Evolutionary conservation across 1,140 invertebrate genomes (phyloP).

Genomic region (Drosophila willistoni): DNA sequence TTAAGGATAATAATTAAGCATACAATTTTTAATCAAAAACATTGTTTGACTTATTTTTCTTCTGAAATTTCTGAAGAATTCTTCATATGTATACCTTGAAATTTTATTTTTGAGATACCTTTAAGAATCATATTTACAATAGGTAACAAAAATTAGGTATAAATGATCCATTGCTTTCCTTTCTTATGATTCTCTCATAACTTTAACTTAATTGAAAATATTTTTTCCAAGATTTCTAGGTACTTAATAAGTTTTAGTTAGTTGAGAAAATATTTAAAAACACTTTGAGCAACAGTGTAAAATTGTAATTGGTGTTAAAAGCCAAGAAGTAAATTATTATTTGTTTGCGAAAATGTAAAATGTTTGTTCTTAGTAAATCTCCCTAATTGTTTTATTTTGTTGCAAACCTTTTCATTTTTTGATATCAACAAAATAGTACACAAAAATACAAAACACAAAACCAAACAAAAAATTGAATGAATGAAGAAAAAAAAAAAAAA

Average conservation of each 20-base stretch:
- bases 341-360: slow-evolving; percentile 17
- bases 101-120: too few relatives aligned
- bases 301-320: slow-evolving; percentile 54
- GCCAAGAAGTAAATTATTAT: slow-evolving; percentile 21
- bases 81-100: too few relatives aligned
- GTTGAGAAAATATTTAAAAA: not conserved
- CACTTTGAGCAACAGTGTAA: slow-evolving; percentile 36
- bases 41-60: too few relatives aligned
- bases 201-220: too few relatives aligned
- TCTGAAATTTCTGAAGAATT: too few relatives aligned
- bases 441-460: not conserved
- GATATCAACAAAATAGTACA: not conserved
- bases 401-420: not conserved
- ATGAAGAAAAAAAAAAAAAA: not conserved
- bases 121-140: too few relatives aligned
- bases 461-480: not conserved
- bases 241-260: not conserved
- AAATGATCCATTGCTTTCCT: too few relatives aligned
- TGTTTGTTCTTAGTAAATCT: not conserved
- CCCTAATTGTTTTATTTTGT: not conserved
- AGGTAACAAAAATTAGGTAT: too few relatives aligned
- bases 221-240: too few relatives aligned
- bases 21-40: too few relatives aligned
- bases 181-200: too few relatives aligned
- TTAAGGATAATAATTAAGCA: too few relatives aligned